These are phyloP conservation scores for Thalassarche chlororhynchos DNA, from an alignment of 2,113 vertebrate species.

Conservation along the genomic window DNA sequence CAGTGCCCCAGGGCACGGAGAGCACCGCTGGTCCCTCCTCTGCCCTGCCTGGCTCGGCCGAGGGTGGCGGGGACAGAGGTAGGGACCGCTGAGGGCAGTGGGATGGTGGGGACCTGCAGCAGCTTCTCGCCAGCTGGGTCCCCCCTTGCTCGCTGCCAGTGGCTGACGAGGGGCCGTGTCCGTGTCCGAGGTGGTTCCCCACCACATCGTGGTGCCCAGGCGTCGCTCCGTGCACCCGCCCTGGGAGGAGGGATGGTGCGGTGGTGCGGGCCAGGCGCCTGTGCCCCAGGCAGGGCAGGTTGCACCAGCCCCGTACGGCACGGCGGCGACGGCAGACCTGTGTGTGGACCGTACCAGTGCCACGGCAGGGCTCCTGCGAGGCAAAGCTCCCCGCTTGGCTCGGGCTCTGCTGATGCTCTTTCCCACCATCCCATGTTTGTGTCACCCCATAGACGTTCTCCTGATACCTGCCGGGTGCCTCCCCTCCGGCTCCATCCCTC, in stretches of 20 bases:
- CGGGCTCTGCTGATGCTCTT: background rate
- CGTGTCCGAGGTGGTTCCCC: accelerated
- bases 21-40: accelerated
- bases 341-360: background rate
- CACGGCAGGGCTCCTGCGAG: accelerated
- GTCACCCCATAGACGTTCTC: background rate
- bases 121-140: background rate
- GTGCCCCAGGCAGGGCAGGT: background rate
- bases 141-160: background rate
- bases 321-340: background rate
- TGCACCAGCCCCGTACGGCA: accelerated
- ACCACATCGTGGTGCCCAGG: background rate
- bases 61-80: background rate
- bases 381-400: accelerated
- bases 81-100: background rate
- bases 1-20: accelerated
- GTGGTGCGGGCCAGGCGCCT: accelerated
- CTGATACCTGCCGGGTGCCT: too few species aligned
- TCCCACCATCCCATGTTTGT: background rate
- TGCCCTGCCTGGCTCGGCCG: background rate
- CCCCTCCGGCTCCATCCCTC: background rate
- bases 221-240: accelerated
- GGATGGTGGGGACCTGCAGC: background rate
- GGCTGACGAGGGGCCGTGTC: background rate
- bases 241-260: background rate